phyloP scores from a whole-genome alignment of 2,113 vertebrate species.

The Prunella himalayana region DNA sequence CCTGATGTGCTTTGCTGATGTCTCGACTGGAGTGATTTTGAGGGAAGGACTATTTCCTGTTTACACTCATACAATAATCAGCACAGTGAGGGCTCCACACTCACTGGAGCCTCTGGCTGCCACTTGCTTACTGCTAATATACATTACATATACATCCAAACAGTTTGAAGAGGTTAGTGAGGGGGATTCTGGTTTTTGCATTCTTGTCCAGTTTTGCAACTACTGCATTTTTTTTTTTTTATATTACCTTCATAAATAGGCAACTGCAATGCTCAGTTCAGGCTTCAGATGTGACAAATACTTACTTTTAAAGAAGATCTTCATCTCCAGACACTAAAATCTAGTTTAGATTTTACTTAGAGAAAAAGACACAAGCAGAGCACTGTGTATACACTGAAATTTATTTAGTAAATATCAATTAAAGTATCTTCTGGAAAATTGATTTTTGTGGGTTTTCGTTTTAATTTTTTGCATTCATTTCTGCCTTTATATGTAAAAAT shows the following conservation, averaged over 20 bases:
- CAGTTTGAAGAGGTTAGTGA: neutral
- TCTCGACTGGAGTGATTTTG: neutral
- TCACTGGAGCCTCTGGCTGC: neutral
- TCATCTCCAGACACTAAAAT: neutral
- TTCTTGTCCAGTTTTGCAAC: neutral
- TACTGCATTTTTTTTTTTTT: neutral
- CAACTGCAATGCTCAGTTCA: neutral
- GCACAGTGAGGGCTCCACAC: neutral
- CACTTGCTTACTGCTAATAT: neutral
- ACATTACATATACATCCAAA: neutral
- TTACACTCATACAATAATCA: neutral
- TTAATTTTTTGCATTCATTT: neutral
- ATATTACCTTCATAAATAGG: neutral
- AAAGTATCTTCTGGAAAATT: neutral
- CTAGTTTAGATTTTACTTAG: neutral
- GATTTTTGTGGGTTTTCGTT: fast-evolving
- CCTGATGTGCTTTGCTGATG: neutral
- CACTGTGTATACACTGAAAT: neutral
- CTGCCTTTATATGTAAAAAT: neutral
- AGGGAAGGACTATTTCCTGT: neutral
- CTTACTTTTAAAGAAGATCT: neutral
- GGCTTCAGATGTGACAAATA: neutral
- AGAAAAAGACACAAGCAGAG: neutral
- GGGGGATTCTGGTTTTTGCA: neutral
- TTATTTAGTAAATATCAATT: neutral